Conservation (phyloP, 2,113 vertebrate species). For the Stomatorhinus ivindoensis region DNA sequence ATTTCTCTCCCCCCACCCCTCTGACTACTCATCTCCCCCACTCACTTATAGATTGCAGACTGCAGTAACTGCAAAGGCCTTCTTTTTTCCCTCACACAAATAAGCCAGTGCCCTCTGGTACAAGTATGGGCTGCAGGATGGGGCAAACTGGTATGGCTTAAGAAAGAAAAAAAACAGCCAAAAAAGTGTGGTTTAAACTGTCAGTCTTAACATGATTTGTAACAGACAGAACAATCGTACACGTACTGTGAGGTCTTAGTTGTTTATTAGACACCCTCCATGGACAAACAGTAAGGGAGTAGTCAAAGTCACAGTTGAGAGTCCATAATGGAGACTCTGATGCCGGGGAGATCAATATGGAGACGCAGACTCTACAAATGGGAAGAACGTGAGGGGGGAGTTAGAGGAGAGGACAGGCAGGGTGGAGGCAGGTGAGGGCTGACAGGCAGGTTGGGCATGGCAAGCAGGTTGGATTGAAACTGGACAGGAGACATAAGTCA, state of each 20-base stretch:
- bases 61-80: constrained; percentile 32
- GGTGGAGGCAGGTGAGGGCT: not conserved
- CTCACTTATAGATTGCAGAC: constrained; percentile 37
- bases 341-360: not conserved
- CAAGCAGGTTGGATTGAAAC: not conserved
- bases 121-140: not conserved
- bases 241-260: not conserved
- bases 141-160: not conserved
- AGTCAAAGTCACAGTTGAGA: not conserved
- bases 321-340: not conserved
- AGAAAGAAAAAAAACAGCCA: too few species aligned
- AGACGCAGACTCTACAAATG: not conserved
- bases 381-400: not conserved
- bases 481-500: not conserved
- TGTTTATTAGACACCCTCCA: not conserved
- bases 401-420: not conserved
- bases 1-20: not conserved
- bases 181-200: not conserved
- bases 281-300: not conserved
- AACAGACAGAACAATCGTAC: not conserved
- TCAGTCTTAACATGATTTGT: not conserved
- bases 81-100: constrained; percentile 16
- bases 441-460: not conserved
- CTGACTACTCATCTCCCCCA: not conserved
- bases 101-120: not conserved